phyloP scores from a whole-genome alignment of 53 echinoderm and acorn worm species.

The Echinometra lucunter region DNA sequence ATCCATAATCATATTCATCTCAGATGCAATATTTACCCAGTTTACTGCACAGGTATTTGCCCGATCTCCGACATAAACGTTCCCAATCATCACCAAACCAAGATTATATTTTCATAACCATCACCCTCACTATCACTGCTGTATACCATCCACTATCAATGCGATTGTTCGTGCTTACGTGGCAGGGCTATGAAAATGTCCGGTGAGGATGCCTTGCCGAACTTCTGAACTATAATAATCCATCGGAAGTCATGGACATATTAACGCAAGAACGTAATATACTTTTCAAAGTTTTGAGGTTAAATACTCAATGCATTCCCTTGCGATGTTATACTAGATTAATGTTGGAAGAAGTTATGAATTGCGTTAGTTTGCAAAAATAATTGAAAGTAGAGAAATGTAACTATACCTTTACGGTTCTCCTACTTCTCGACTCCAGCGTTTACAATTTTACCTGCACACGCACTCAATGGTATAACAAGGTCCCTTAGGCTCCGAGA shows the following conservation, averaged over 20 bases:
- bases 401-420: neutral
- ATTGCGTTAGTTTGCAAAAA: neutral
- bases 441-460: neutral
- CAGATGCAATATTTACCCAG: conserved; percentile 1
- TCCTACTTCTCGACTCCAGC: conserved; percentile 26
- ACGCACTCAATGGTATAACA: neutral
- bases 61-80: neutral
- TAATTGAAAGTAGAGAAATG: neutral
- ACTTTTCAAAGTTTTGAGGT: neutral
- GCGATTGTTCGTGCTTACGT: neutral
- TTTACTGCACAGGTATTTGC: neutral
- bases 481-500: neutral
- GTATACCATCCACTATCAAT: neutral
- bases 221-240: neutral
- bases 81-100: neutral
- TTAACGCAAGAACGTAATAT: neutral
- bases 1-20: too few species aligned
- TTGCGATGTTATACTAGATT: neutral
- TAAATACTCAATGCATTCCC: neutral
- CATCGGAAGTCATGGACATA: neutral
- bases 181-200: neutral
- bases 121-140: neutral
- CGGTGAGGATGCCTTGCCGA: neutral
- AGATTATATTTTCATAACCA: neutral
- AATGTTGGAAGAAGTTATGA: neutral